phyloP scores from a whole-genome alignment of 1,140 invertebrate genomes.

The Nylanderia fulva region DNA sequence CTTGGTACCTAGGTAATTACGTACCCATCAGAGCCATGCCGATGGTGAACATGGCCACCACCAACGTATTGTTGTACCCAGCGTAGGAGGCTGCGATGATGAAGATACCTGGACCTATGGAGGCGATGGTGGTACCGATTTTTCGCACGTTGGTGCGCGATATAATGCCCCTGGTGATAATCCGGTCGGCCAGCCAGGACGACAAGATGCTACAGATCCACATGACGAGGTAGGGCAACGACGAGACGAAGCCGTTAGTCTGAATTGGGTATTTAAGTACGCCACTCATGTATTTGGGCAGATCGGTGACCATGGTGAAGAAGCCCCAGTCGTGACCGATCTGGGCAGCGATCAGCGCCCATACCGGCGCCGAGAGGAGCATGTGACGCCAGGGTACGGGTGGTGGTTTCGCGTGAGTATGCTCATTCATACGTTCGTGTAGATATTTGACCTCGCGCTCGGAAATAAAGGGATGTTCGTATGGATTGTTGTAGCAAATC shows the following conservation, averaged over 20 bases:
- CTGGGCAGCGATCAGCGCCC: constrained; percentile 87
- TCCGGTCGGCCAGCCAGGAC: constrained; percentile 87
- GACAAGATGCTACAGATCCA: constrained; percentile 88
- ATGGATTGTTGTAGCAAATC: constrained; percentile 89
- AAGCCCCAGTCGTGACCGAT: constrained; percentile 94
- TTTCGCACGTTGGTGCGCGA: constrained; percentile 88
- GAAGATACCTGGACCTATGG: constrained; percentile 87
- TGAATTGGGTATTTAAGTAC: constrained; percentile 92
- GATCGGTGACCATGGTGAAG: constrained; percentile 93
- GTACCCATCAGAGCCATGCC: constrained; percentile 90
- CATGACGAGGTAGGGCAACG: constrained; percentile 88
- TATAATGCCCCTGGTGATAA: constrained; percentile 86
- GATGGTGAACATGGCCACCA: constrained; percentile 89
- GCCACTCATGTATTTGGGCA: constrained; percentile 94
- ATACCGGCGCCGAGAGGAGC: constrained; percentile 88
- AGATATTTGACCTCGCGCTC: constrained; percentile 89
- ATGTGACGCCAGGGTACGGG: constrained; percentile 87
- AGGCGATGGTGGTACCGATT: constrained; percentile 87
- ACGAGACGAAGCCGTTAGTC: constrained; percentile 87
- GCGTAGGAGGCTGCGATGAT: constrained; percentile 88
- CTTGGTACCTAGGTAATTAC: too few species aligned
- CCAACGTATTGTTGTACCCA: constrained; percentile 87
- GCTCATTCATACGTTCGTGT: constrained; percentile 74
- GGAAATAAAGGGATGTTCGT: constrained; percentile 90
- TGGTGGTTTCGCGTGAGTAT: constrained; percentile 67